Evolutionary conservation across 2,797 vertebrate genomes (phyloP).

Genomic region (Pseudochromis fuscus): DNA sequence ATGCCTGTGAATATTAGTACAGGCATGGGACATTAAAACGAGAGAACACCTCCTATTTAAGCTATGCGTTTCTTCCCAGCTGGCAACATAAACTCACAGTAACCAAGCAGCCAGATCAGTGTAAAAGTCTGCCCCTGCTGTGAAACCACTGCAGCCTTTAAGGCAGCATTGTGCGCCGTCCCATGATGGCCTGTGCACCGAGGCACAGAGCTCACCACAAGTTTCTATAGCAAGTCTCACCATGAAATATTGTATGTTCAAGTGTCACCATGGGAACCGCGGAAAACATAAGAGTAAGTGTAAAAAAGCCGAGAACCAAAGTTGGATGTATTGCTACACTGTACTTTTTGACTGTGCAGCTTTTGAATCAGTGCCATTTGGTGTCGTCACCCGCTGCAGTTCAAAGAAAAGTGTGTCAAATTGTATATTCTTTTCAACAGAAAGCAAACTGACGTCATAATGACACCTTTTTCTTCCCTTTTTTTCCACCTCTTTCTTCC

Average conservation of each 20-base stretch:
- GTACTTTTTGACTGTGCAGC: conserved; percentile 26
- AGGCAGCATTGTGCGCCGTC: conserved; percentile 59
- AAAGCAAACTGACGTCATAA: conserved; percentile 53
- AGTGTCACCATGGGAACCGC: conserved; percentile 58
- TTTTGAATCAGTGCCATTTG: conserved; percentile 51
- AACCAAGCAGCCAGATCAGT: conserved; percentile 70
- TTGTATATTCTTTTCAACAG: conserved; percentile 48
- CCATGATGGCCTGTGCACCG: conserved; percentile 36
- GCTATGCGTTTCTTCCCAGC: conserved; percentile 60
- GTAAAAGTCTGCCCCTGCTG: conserved; percentile 72
- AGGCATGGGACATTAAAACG: conserved; percentile 70
- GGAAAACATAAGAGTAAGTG: conserved; percentile 37
- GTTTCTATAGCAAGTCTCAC: conserved; percentile 62
- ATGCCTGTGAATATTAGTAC: conserved; percentile 56
- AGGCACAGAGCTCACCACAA: conserved; percentile 37
- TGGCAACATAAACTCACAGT: conserved; percentile 73
- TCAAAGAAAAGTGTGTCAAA: conserved; percentile 63
- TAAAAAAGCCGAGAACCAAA: conserved; percentile 15
- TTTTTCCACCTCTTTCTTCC: conserved; percentile 31
- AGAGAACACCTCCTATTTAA: conserved; percentile 68
- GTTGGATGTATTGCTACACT: conserved; percentile 36
- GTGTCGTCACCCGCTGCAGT: conserved; percentile 21
- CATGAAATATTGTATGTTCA: conserved; percentile 67
- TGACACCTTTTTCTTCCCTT: conserved; percentile 42
- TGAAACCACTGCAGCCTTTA: conserved; percentile 66